phyloP scores from a whole-genome alignment of 2,888 invertebrate genomes.

The Andricus quercusramuli region DNA sequence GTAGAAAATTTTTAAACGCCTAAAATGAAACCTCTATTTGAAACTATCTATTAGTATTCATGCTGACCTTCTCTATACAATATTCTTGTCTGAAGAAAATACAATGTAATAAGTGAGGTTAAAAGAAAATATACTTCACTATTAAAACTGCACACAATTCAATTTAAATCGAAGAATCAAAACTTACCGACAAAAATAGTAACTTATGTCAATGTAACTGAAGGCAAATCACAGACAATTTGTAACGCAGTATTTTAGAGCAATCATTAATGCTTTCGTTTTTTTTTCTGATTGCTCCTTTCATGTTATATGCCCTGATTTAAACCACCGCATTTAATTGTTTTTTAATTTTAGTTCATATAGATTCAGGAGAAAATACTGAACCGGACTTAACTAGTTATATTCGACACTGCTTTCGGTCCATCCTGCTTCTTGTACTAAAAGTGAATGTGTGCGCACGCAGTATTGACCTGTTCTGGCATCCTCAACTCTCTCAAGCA shows the following conservation, averaged over 20 bases:
- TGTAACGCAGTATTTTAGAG: neutral
- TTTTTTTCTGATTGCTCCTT: neutral
- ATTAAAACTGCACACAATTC: neutral
- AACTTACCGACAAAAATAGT: neutral
- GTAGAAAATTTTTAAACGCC: no score
- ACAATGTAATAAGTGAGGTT: no score
- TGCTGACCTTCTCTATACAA: no score
- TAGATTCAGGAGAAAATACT: neutral
- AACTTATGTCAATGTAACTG: neutral
- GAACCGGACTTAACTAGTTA: neutral
- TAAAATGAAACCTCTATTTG: no score
- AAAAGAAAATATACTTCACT: neutral
- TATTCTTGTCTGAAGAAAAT: no score
- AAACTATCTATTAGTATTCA: no score
- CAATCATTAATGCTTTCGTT: neutral
- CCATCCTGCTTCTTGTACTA: neutral
- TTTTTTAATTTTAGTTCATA: neutral
- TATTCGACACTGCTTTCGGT: neutral
- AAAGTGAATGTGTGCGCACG: slow-evolving; percentile 56
- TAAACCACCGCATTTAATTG: neutral
- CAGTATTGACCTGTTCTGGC: slow-evolving; percentile 54
- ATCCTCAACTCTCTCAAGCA: neutral
- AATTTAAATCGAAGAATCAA: neutral
- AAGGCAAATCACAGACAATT: neutral
- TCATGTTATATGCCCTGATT: neutral